phyloP scores from a whole-genome alignment of 2,797 vertebrate genomes.

The Gymnothorax javanicus region DNA sequence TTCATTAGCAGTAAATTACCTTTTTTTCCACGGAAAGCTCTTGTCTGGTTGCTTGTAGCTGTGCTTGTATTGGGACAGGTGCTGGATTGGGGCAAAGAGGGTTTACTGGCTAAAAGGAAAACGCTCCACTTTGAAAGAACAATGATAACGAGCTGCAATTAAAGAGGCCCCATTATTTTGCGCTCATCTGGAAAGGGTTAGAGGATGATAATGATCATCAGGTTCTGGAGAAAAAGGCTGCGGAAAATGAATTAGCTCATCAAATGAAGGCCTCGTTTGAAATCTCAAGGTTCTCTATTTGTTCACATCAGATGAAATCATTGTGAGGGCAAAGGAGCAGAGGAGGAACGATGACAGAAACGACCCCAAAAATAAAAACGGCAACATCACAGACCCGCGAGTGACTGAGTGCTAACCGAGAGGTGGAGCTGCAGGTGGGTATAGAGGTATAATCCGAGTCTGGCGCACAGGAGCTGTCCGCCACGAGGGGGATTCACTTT shows the following conservation, averaged over 20 bases:
- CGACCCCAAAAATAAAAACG: slow-evolving; percentile 48
- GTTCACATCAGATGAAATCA: neutral
- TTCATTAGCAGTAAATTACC: neutral
- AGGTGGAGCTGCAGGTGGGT: no score
- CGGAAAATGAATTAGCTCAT: neutral
- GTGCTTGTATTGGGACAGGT: neutral
- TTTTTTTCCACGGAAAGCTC: neutral
- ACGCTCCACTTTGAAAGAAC: neutral
- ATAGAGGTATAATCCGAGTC: neutral
- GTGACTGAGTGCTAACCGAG: neutral
- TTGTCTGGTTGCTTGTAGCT: neutral
- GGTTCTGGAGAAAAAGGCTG: neutral
- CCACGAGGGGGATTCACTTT: neutral
- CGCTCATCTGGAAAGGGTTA: neutral
- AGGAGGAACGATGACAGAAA: slow-evolving; percentile 37
- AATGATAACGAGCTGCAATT: neutral
- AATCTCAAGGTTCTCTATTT: neutral
- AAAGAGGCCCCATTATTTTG: neutral
- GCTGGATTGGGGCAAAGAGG: neutral
- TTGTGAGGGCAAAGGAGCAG: slow-evolving; percentile 24
- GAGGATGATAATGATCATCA: slow-evolving; percentile 13
- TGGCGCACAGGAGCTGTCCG: neutral
- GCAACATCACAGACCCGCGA: neutral
- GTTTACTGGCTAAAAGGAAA: neutral
- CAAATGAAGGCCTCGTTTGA: neutral